These are phyloP conservation scores for Caenorhabditis sp. DNA, from an alignment of 2,888 invertebrate genomes.

Conservation along the genomic window DNA sequence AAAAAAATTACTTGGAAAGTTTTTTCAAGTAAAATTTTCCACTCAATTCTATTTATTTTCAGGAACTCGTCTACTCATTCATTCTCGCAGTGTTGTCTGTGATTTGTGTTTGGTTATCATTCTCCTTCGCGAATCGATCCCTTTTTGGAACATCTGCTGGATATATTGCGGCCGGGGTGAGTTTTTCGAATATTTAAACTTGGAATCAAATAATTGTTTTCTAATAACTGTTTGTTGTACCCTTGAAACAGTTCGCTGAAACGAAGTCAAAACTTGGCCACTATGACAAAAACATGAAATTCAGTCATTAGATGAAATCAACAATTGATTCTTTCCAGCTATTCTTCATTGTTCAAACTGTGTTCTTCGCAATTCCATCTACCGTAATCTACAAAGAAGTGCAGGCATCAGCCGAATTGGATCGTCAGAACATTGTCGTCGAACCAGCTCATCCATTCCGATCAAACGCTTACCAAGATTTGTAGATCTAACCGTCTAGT, in stretches of 20 bases:
- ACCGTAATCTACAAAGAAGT: constrained; percentile 61
- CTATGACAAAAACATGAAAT: too few relatives aligned
- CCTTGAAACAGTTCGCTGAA: too few relatives aligned
- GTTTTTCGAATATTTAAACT: constrained; percentile 1
- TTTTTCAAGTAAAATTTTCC: too few relatives aligned
- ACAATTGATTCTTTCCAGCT: constrained; percentile 45
- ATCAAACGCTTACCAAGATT: constrained; percentile 31
- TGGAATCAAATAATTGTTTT: too few relatives aligned
- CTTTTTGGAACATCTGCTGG: constrained; percentile 60
- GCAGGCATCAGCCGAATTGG: constrained; percentile 19
- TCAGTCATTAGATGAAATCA: too few relatives aligned
- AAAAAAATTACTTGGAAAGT: too few relatives aligned
- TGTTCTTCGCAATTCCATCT: constrained; percentile 62
- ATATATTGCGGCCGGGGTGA: constrained; percentile 66
- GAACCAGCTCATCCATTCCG: constrained; percentile 49
- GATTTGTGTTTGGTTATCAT: constrained; percentile 65
- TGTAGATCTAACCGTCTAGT: background rate
- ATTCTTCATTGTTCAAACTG: constrained; percentile 64
- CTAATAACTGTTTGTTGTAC: too few relatives aligned
- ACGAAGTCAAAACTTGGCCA: too few relatives aligned
- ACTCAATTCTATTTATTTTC: too few relatives aligned
- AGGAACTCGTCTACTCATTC: constrained; percentile 69
- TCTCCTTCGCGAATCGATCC: constrained; percentile 60
- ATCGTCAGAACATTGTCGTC: constrained; percentile 37
- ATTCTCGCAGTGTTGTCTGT: constrained; percentile 61